Percentiles rank a stretch among this genome's conserved stretches.
Conservation (phyloP, 2,888 invertebrate genomes). For the Leucozona laternaria region DNA sequence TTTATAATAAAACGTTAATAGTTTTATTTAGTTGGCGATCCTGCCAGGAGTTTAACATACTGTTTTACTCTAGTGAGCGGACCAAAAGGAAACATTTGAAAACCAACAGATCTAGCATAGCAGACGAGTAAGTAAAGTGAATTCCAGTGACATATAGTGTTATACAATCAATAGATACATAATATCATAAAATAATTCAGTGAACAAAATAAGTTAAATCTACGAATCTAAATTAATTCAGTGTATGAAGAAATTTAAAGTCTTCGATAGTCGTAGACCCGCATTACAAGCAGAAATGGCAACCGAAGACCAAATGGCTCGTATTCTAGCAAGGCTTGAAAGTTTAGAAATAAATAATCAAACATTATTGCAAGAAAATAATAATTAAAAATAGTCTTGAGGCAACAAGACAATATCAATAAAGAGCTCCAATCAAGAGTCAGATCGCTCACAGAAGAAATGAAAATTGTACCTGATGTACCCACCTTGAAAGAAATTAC, state of each 20-base stretch:
- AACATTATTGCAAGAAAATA: too few relatives aligned
- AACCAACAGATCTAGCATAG: not conserved
- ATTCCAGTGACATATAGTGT: not conserved
- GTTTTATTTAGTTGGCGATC: too few relatives aligned
- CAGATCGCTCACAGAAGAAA: not conserved
- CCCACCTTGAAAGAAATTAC: too few relatives aligned
- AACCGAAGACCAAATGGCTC: not conserved
- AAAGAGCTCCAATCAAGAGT: not conserved
- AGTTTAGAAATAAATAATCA: too few relatives aligned
- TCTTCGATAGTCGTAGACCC: not conserved
- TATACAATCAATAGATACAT: too few relatives aligned
- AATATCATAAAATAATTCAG: not conserved
- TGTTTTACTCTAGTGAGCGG: too few relatives aligned
- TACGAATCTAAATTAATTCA: not conserved
- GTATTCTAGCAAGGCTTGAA: slow-evolving; percentile 1
- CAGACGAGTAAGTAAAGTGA: not conserved
- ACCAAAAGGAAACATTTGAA: too few relatives aligned
- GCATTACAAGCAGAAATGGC: slow-evolving; percentile 3
- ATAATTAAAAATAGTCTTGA: too few relatives aligned
- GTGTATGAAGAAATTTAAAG: not conserved
- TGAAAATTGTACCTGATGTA: not conserved
- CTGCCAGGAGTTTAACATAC: too few relatives aligned
- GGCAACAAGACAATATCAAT: too few relatives aligned
- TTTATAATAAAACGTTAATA: too few relatives aligned
- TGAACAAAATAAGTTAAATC: not conserved